phyloP scores from a whole-genome alignment of 2,113 vertebrate species.

The Megaceryle maxima region DNA sequence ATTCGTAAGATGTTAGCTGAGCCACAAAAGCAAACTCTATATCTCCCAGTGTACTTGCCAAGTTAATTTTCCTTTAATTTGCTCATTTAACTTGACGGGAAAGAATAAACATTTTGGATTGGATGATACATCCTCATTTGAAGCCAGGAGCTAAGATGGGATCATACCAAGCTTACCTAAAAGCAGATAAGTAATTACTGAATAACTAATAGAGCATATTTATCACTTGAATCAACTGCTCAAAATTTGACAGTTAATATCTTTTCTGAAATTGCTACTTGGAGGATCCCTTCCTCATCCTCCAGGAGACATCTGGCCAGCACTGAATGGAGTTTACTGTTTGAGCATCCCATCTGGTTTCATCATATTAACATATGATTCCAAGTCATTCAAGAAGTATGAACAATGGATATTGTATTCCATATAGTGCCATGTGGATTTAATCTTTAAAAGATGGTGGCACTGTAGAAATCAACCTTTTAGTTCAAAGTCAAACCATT shows the following conservation, averaged over 20 bases:
- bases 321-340: constrained; percentile 36
- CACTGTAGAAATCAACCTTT: constrained; percentile 3
- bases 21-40: neutral
- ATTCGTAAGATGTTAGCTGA: neutral
- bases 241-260: neutral
- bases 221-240: neutral
- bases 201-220: neutral
- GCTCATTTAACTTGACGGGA: neutral
- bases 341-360: constrained; percentile 64
- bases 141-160: neutral
- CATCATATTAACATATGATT: constrained; percentile 57
- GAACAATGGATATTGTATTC: constrained; percentile 62
- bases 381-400: constrained; percentile 53
- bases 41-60: neutral
- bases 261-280: neutral
- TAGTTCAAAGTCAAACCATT: constrained; percentile 2
- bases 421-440: constrained; percentile 35
- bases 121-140: neutral
- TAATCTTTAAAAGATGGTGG: constrained; percentile 57
- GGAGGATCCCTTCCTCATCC: neutral
- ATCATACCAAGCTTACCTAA: neutral
- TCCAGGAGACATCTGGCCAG: constrained; percentile 54
- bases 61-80: neutral
- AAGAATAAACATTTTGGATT: neutral
- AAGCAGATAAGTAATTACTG: neutral